A percentile compares a stretch with the other conserved stretches of the same genome.
These are phyloP conservation scores for Mirounga angustirostris DNA, from an alignment of 2,113 vertebrate species.

Conservation along the genomic window DNA sequence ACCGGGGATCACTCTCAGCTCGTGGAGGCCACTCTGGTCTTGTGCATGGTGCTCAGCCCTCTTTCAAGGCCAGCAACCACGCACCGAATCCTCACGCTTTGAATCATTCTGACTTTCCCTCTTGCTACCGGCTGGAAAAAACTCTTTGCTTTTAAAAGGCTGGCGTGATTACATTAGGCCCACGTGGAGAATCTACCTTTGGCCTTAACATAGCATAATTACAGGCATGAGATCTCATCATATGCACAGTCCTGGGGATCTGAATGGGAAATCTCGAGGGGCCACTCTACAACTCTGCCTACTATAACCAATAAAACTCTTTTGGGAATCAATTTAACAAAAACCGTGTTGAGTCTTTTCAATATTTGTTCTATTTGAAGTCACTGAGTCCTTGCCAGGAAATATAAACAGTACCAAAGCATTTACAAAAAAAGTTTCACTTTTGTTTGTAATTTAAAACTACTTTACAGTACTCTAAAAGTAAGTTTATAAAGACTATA, in stretches of 20 bases:
- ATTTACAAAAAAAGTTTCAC: background rate
- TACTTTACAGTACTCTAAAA: background rate
- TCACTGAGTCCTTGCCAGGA: background rate
- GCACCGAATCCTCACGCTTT: background rate
- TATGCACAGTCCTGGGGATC: background rate
- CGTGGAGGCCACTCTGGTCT: background rate
- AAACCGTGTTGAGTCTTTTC: background rate
- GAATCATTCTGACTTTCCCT: background rate
- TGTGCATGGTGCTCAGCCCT: background rate
- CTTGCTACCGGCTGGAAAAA: background rate
- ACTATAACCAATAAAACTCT: background rate
- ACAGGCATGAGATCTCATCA: background rate
- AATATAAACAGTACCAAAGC: slow-evolving; percentile 34
- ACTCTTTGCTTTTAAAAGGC: background rate
- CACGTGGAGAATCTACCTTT: background rate
- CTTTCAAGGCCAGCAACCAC: background rate
- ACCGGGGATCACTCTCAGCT: background rate
- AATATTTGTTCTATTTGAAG: slow-evolving; percentile 42
- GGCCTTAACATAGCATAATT: background rate
- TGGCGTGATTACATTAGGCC: background rate
- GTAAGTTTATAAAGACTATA: slow-evolving; percentile 27
- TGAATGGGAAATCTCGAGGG: background rate
- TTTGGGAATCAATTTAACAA: slow-evolving; percentile 45
- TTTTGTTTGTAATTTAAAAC: slow-evolving; percentile 41
- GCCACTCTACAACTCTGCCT: slow-evolving; percentile 7